Evolutionary conservation across 2,888 invertebrate species (phyloP), one percentile per base, ranked within the genome.

Genomic region (Drosophila setosimentum): DNA sequence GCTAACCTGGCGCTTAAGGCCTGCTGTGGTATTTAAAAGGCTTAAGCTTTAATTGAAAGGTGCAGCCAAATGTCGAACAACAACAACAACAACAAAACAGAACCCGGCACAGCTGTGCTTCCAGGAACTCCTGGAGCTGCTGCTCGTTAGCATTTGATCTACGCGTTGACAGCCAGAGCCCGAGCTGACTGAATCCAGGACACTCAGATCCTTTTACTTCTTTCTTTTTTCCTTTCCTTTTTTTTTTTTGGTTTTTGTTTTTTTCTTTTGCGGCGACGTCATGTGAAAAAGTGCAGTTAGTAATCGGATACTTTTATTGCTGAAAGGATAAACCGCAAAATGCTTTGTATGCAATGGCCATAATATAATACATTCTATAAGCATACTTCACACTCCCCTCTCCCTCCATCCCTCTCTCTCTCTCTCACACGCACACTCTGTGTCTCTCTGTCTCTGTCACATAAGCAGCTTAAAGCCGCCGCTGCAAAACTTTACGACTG

Each of bases 221-320:
- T 21, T 0, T 2, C 2, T 1, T n/a, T 21, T 32, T 35, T n/a
- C 21, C 16, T 45, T 8, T 35, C 16, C 18, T 29, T 35, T 35
- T 16, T 16, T 29, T 18, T 21, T n/a, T n/a, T n/a, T n/a, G n/a
- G n/a, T 29, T 35, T 35, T 16, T 16, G 18, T 18, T 21, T 29
- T 35, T 35, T 16, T 16, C 18, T 18, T 21, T 21, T 53, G 37
- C 18, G 35, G 30, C 50, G 49, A 45, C 35, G 69, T 55, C 59
- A 79, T 76, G 79, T 79, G 78, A 79, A 82, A 84, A 89, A 90
- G 79, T 87, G 90, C 91, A 91, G 90, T 91, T 91, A 91, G 92
- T 92, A 92, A 92, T 91, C 84, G 90, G 92, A 92, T 92, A 92
- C 85, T 92, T 92, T 92, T 91, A 92, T 92, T 92, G 91, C 91